A percentile compares a stretch with the other conserved stretches of the same genome.
phyloP scores from a whole-genome alignment of 30 jellyfish, hydroid and myxozoan species.

The Cassiopea andromeda region DNA sequence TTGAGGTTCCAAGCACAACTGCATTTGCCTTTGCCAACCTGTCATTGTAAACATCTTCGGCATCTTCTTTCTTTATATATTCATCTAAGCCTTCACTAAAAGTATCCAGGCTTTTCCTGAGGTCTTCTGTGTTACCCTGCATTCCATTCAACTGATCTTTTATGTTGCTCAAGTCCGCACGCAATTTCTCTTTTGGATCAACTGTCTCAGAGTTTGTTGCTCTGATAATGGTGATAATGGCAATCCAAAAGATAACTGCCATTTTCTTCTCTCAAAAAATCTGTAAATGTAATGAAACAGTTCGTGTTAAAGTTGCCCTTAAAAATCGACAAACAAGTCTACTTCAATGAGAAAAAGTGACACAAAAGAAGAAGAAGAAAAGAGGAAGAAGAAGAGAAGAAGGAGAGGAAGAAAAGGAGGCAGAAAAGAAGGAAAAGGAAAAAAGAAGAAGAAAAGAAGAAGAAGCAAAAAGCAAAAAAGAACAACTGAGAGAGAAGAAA shows the following conservation, averaged over 20 bases:
- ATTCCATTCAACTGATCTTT: background rate
- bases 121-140: background rate
- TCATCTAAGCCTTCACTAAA: background rate
- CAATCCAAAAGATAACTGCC: background rate
- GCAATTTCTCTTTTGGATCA: background rate
- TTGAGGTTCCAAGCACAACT: background rate
- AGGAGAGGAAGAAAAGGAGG: background rate
- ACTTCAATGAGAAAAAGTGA: background rate
- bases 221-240: background rate
- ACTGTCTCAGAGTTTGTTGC: background rate
- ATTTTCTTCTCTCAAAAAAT: background rate
- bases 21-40: background rate
- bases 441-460: background rate
- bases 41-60: background rate
- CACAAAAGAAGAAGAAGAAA: too few relatives aligned
- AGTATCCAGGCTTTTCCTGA: background rate
- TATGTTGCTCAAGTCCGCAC: background rate
- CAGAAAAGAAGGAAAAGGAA: background rate
- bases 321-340: background rate
- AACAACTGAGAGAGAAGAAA: background rate
- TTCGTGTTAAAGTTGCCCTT: background rate
- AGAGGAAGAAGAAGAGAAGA: background rate
- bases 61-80: background rate
- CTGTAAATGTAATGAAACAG: background rate
- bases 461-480: background rate